A percentile compares a stretch with the other conserved stretches of the same genome.
phyloP scores from a whole-genome alignment of 2,113 vertebrate species.

The Poeciliopsis occidentalis region DNA sequence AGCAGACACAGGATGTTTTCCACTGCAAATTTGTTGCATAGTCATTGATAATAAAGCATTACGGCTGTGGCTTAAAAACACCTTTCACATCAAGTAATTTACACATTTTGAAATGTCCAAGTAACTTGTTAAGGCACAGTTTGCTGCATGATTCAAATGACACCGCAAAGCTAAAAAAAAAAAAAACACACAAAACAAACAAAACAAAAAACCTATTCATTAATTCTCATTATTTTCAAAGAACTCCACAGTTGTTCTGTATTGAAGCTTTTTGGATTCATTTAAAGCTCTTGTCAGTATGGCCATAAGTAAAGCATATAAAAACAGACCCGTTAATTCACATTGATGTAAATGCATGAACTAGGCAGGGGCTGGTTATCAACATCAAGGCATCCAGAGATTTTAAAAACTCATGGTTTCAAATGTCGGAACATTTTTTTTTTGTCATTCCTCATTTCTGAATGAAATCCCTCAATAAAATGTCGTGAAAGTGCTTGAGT shows the following conservation, averaged over 20 bases:
- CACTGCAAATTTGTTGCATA: neutral
- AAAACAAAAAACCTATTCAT: neutral
- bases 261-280: neutral
- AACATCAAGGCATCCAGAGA: neutral
- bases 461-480: neutral
- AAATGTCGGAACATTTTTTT: neutral
- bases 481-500: neutral
- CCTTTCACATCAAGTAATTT: neutral
- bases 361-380: neutral
- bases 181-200: too few species aligned
- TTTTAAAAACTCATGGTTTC: neutral
- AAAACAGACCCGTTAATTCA: neutral
- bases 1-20: neutral
- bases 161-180: neutral
- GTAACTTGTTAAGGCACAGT: neutral
- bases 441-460: neutral
- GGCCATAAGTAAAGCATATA: slow-evolving; percentile 3
- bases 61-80: neutral
- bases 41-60: slow-evolving; percentile 1
- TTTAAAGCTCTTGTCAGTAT: slow-evolving; percentile 14
- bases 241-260: neutral
- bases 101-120: slow-evolving; percentile 6
- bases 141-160: neutral
- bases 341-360: slow-evolving; percentile 2
- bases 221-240: neutral